phyloP scores from a whole-genome alignment of 2,888 invertebrate genomes.

The Orgyia antiqua region DNA sequence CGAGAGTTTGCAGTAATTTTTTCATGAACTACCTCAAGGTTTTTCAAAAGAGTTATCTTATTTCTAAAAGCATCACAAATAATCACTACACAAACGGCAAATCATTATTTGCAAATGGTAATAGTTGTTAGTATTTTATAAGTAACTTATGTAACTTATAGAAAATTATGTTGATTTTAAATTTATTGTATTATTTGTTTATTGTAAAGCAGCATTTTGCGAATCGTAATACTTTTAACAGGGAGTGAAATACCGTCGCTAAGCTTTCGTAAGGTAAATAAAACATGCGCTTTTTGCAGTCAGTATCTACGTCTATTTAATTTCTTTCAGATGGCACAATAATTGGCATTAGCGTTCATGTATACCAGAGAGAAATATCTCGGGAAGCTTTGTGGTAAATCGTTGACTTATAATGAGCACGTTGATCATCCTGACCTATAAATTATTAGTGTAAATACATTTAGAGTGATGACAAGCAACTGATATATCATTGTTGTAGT shows the following conservation, averaged over 20 bases:
- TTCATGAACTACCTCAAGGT: no score
- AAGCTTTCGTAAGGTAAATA: conserved; percentile 24
- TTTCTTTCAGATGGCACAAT: conserved; percentile 53
- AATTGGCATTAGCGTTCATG: conserved; percentile 24
- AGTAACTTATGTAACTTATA: no score
- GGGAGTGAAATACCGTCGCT: conserved; percentile 4
- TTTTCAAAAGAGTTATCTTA: no score
- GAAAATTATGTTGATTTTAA: no score
- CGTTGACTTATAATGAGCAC: conserved; percentile 66
- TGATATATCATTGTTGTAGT: conserved; percentile 58
- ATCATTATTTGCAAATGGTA: no score
- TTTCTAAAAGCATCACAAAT: no score
- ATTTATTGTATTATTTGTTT: no score
- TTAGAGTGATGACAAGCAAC: conserved; percentile 50
- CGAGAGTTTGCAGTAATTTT: no score
- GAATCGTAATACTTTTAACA: background rate
- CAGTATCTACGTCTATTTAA: conserved; percentile 31
- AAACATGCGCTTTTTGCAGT: conserved; percentile 10
- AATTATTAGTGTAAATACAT: conserved; percentile 58
- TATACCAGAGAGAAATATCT: conserved; percentile 17
- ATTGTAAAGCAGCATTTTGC: background rate
- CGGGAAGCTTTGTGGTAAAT: conserved; percentile 26
- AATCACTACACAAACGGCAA: no score
- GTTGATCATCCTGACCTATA: conserved; percentile 60
- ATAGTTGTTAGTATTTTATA: no score